Evolutionary conservation across 2,797 vertebrate genomes (phyloP).

Genomic region (Fundulus diaphanus): DNA sequence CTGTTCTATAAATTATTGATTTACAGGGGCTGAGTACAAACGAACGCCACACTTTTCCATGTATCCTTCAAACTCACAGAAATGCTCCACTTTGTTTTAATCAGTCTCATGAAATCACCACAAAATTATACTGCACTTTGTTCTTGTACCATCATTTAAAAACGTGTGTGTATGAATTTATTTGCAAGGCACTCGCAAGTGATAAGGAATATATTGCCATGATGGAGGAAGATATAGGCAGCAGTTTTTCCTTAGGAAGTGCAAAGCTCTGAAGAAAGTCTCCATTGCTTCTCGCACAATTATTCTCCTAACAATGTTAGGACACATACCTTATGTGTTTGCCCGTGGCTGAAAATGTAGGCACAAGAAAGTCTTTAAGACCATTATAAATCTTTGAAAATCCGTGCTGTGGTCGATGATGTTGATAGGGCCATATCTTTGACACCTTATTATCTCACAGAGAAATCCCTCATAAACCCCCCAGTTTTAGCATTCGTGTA

Average conservation of each 20-base stretch:
- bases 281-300: slow-evolving; percentile 1
- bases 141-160: not conserved
- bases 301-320: not conserved
- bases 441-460: slow-evolving; percentile 12
- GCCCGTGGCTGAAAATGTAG: slow-evolving; percentile 1
- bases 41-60: not conserved
- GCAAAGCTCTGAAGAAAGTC: slow-evolving; percentile 17
- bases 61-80: not conserved
- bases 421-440: slow-evolving; percentile 11
- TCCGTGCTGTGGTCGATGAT: not conserved
- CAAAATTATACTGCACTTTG: not conserved
- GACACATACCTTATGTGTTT: not conserved
- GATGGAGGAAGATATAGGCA: not conserved
- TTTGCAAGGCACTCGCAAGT: not conserved
- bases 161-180: not conserved
- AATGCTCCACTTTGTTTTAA: not conserved
- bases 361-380: slow-evolving; percentile 4
- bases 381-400: slow-evolving; percentile 1
- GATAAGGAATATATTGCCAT: not conserved
- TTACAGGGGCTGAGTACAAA: not conserved
- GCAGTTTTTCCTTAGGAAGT: not conserved
- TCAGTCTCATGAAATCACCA: not conserved
- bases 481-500: slow-evolving; percentile 4
- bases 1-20: not conserved
- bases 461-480: slow-evolving; percentile 14